A percentile compares a stretch with the other conserved stretches of the same genome.
Conservation (phyloP, 2,888 invertebrate genomes). For the Petrophora chlorosata region DNA sequence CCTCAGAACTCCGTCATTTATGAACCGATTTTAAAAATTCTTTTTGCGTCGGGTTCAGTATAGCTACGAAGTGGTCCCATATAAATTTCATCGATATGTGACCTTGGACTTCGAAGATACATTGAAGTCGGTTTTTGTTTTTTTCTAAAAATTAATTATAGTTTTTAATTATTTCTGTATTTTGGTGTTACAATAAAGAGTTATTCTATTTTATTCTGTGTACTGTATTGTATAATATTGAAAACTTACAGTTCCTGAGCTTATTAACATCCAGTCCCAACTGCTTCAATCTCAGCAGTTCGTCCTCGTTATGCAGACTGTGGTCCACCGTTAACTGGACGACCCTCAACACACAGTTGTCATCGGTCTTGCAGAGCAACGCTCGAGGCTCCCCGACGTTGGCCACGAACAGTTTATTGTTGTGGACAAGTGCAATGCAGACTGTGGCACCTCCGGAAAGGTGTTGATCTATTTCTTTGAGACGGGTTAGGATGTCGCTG, state of each 20-base stretch:
- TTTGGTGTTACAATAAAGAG: too few species aligned
- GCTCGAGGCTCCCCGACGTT: constrained; percentile 94
- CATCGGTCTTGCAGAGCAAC: constrained; percentile 84
- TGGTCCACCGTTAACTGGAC: constrained; percentile 92
- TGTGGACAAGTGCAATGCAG: constrained; percentile 90
- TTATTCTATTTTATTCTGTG: too few species aligned
- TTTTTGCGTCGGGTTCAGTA: too few species aligned
- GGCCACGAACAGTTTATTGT: constrained; percentile 91
- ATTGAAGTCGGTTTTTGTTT: too few species aligned
- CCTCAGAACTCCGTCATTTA: too few species aligned
- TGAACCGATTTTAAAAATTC: too few species aligned
- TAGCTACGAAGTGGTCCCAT: too few species aligned
- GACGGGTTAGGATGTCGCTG: constrained; percentile 80
- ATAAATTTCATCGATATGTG: too few species aligned
- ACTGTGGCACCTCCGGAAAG: constrained; percentile 93
- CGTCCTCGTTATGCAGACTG: constrained; percentile 93
- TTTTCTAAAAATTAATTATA: too few species aligned
- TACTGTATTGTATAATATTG: neutral
- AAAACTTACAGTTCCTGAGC: constrained; percentile 84
- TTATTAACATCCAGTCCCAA: constrained; percentile 89
- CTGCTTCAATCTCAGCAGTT: constrained; percentile 89
- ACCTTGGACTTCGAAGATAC: too few species aligned
- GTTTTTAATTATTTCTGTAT: too few species aligned
- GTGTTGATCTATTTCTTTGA: constrained; percentile 90
- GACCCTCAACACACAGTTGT: constrained; percentile 22